Percentiles rank a stretch among this genome's conserved stretches.
Conservation (phyloP, 53 echinoderm and acorn worm species). For the Arbacia lixula region DNA sequence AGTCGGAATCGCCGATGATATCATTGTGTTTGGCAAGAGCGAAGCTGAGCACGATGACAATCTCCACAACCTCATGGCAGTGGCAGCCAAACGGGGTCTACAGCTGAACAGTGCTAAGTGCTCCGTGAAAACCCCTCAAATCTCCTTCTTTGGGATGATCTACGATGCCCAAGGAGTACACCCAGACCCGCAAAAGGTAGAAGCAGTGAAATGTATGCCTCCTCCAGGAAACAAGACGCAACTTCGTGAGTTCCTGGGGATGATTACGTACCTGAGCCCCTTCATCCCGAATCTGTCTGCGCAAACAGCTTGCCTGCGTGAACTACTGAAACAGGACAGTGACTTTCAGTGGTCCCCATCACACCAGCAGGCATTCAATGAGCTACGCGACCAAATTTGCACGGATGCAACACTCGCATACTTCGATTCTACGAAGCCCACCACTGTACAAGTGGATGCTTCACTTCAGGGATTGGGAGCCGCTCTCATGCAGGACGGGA, state of each 20-base stretch:
- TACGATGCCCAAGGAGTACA: conserved; percentile 46
- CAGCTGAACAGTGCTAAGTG: conserved; percentile 67
- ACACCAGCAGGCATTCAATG: conserved; percentile 60
- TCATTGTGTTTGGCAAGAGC: conserved; percentile 49
- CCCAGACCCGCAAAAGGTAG: conserved; percentile 46
- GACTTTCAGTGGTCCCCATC: conserved; percentile 54
- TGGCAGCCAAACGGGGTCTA: conserved; percentile 58
- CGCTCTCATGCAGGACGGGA: conserved; percentile 29
- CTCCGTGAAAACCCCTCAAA: conserved; percentile 35
- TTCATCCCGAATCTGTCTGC: conserved; percentile 73
- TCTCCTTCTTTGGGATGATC: conserved; percentile 59
- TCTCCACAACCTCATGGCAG: conserved; percentile 54
- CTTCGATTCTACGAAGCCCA: too few relatives aligned
- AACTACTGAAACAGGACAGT: conserved; percentile 60
- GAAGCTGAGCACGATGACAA: conserved; percentile 58
- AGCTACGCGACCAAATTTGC: too few relatives aligned
- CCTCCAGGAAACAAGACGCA: conserved; percentile 26
- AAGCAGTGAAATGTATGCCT: conserved; percentile 34
- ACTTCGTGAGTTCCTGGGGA: conserved; percentile 52
- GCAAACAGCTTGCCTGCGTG: conserved; percentile 61
- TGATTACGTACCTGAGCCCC: conserved; percentile 1
- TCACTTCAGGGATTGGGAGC: conserved; percentile 34
- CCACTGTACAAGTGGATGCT: conserved; percentile 39
- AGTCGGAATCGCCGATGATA: conserved; percentile 72
- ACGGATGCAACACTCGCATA: too few relatives aligned